Percentiles rank a stretch among this genome's conserved stretches.
Evolutionary conservation across 2,797 vertebrate genomes (phyloP).

Genomic region (Alosa sapidissima): DNA sequence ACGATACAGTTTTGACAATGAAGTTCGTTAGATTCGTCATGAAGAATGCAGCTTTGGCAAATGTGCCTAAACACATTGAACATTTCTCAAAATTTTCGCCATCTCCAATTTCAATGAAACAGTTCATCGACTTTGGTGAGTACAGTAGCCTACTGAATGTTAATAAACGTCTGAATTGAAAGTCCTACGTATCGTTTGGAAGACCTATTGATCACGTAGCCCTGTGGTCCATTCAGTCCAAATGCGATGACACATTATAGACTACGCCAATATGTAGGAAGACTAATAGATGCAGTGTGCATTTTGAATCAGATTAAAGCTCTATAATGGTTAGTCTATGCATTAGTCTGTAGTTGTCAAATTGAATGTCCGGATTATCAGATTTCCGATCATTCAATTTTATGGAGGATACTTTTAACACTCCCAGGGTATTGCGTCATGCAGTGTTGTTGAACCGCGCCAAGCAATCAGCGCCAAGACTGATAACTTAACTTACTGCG

Average conservation of each 20-base stretch:
- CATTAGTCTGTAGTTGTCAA: neutral
- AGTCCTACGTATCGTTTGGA: no score
- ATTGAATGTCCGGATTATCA: neutral
- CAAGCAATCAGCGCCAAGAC: no score
- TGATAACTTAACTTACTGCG: neutral
- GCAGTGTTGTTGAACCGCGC: neutral
- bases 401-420: neutral
- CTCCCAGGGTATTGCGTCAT: conserved; percentile 37
- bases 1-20: conserved; percentile 66
- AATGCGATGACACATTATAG: no score
- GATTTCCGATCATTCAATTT: neutral
- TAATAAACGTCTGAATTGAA: neutral
- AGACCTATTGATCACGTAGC: no score
- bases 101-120: conserved; percentile 94
- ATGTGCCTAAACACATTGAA: conserved; percentile 87
- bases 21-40: conserved; percentile 86
- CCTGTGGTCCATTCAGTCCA: no score
- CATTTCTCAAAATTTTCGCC: conserved; percentile 97
- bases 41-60: conserved; percentile 84
- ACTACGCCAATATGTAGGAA: no score
- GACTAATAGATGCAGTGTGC: no score
- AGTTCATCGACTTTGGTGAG: conserved; percentile 92
- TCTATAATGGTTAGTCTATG: neutral
- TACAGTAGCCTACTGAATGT: conserved; percentile 21
- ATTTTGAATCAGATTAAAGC: no score